Base-by-base conservation (phyloP, 2,113 vertebrate genomes). In the Onychostruthus taczanowskii region DNA sequence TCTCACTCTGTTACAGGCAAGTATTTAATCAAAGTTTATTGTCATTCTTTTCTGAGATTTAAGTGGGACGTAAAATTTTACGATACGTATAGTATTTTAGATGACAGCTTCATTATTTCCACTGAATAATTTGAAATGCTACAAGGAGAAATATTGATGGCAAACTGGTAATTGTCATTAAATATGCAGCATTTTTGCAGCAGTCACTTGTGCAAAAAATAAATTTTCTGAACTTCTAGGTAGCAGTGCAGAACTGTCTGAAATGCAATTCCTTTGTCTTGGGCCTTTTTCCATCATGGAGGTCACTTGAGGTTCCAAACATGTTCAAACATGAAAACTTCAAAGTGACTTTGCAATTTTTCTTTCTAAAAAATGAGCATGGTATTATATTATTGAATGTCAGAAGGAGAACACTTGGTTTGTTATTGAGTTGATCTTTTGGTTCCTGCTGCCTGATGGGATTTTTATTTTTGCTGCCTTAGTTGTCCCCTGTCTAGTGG, bases 11-110 rank as follows among this genome's bases (percentile, higher is more conserved):
- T 94, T 97, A 90, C 90, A 47, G 80, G 94, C 95, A 97, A 96
- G 93, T 93, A 97, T 97, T 97, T 97, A 97, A 95, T 98, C 97
- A 97, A 97, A 68, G 41, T 97, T 98, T 97, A 98, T 97, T 98
- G 97, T 94, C 95, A 96, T 96, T 98, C 82, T 97, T 97, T 97
- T 94, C 95, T 93, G 90, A 97, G 94, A 97, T 97, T 98, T 97
- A 97, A 98, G 94, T 96, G 97, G 91, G 66, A 96, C 24, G 95
- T 98, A 97, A 98, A 97, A 96, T 97, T 97, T 98, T 97, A 98
- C 61, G 95, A 93, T 84, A 95, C 35, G 6, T 78, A 76, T 87
- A 96, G 90, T 97, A 96, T 97, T 98, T 98, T 97, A 56, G 50
- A 95, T 97, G 97, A 97, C 91, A 94, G 68, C 93, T 98, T 97